These are phyloP conservation scores for Merodon equestris DNA, from an alignment of 2,888 invertebrate genomes.

Conservation along the genomic window DNA sequence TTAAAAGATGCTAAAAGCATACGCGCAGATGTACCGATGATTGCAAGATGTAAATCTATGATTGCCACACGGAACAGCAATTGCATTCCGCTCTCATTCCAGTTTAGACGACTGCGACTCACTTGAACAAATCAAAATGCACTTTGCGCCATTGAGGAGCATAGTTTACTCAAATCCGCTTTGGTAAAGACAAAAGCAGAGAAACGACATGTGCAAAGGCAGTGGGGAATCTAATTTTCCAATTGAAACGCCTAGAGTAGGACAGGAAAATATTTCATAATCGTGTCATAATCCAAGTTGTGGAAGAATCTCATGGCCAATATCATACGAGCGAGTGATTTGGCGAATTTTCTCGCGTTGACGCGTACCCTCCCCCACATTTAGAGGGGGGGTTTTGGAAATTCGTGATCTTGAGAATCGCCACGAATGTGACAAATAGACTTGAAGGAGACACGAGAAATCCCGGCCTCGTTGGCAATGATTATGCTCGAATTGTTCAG, in stretches of 20 bases:
- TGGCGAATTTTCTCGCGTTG: slow-evolving; percentile 6
- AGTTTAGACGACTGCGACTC: slow-evolving; percentile 40
- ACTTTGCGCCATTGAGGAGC: slow-evolving; percentile 38
- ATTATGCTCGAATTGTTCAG: slow-evolving; percentile 44
- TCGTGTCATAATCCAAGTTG: slow-evolving; percentile 42
- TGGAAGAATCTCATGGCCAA: slow-evolving; percentile 44
- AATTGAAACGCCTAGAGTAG: slow-evolving; percentile 54
- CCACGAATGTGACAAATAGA: slow-evolving; percentile 34
- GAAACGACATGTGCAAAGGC: slow-evolving; percentile 35
- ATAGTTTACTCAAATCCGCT: slow-evolving; percentile 25
- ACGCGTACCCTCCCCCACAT: slow-evolving; percentile 10
- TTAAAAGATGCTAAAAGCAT: slow-evolving; percentile 28
- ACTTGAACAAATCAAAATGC: slow-evolving; percentile 66
- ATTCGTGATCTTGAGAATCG: slow-evolving; percentile 47
- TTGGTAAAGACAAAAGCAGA: too few relatives aligned
- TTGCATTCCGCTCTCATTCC: slow-evolving; percentile 40
- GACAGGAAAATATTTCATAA: slow-evolving; percentile 56
- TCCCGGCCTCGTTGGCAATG: background rate
- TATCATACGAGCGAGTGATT: too few relatives aligned
- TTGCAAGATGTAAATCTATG: slow-evolving; percentile 38
- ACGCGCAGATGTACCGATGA: slow-evolving; percentile 1
- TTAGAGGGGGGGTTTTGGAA: background rate
- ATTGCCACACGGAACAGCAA: slow-evolving; percentile 26
- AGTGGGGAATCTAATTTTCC: slow-evolving; percentile 65
- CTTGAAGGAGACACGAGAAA: slow-evolving; percentile 21